Percentiles rank a stretch among this genome's conserved stretches.
Conservation (phyloP, 2,888 invertebrate genomes). For the Elysia crispata region DNA sequence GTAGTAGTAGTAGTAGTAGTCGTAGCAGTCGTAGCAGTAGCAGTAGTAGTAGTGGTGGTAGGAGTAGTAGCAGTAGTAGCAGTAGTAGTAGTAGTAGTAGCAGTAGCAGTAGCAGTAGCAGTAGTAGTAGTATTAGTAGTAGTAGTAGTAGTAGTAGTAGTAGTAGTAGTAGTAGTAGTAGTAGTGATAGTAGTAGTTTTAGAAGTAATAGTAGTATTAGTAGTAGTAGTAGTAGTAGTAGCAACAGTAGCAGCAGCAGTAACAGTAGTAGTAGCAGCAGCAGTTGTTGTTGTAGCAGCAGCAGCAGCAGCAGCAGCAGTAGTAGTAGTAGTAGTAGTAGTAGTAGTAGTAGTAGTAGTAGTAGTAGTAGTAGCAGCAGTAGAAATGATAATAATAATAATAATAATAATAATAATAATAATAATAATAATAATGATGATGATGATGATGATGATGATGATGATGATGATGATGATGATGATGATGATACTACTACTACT, state of each 20-base stretch:
- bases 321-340: background rate
- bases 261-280: constrained; percentile 10
- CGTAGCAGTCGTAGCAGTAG: no score
- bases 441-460: background rate
- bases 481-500: no score
- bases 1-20: no score
- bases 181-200: no score
- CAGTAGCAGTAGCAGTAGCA: background rate
- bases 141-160: no score
- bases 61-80: no score
- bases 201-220: no score
- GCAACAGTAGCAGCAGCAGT: constrained; percentile 1
- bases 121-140: no score
- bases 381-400: background rate
- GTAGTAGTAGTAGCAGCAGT: background rate
- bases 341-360: constrained; percentile 2
- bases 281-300: background rate
- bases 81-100: constrained; percentile 5
- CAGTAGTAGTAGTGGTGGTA: no score
- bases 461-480: no score
- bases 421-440: background rate
- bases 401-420: background rate
- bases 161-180: constrained; percentile 15
- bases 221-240: no score
- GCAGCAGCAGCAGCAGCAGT: constrained; percentile 7